Evolutionary conservation across 2,888 invertebrate species (phyloP), one percentile per base, ranked within the genome.

Genomic region (Bimastos eiseni): DNA sequence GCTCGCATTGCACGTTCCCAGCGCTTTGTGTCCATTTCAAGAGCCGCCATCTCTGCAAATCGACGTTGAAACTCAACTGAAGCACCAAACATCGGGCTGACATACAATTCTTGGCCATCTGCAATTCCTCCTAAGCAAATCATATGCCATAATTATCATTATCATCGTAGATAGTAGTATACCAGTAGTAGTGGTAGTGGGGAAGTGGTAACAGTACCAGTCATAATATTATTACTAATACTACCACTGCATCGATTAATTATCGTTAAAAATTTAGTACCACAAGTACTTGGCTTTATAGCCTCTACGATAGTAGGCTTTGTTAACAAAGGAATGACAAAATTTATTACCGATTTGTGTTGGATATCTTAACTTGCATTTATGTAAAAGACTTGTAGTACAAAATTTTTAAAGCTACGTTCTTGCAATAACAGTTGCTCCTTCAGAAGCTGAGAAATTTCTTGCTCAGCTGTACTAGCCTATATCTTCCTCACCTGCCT

Each of bases 1-100:
- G 86, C 86, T 34, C 37, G 86, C 34, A 36, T 86, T 36, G 86
- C 94, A 93, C 92, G 38, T 89, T 94, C 94, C 93, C 93, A 94
- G 89, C 94, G 92, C 30, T 94, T 93, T 38, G 94, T 94, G 91
- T 94, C 94, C n/a, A 93, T 93, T 91, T 94, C 94, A 90, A 94
- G 93, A 44, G 94, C 93, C 90, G 94, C 93, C 91, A 94, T 92
- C 92, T 94, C 94, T 92, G 94, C 93, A 33, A 94, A 92, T 89
- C 94, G 92, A 91, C 94, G 94, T 92, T 94, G 94, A 92, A 94
- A 94, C n/a, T 93, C 93, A 21, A 93, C 92, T 24, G 94, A 93
- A 83, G 94, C 94, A 90, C 94, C 94, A 34, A 93, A 83, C 36
- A 94, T 89, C 5, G 94, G 94, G 92, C 94, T 94, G 70, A 93